phyloP scores from a whole-genome alignment of 2,797 vertebrate genomes.

The Anisognathus igniventris region DNA sequence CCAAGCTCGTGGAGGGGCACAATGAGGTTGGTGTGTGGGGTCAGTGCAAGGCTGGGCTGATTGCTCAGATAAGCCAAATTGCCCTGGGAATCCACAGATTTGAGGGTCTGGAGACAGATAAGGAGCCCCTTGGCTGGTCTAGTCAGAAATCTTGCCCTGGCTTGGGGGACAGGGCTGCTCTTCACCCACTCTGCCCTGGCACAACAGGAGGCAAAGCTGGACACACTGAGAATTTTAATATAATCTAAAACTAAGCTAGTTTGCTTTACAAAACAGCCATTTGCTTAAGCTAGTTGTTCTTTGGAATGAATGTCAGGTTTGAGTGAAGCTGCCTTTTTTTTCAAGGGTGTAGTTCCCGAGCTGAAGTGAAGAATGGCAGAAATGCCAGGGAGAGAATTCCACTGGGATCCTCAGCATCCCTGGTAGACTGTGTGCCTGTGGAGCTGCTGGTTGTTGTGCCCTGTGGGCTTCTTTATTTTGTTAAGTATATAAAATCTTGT shows the following conservation, averaged over 20 bases:
- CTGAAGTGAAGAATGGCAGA: neutral
- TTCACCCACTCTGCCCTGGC: neutral
- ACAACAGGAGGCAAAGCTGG: neutral
- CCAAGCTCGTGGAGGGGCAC: neutral
- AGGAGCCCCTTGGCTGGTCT: neutral
- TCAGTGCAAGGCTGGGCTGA: neutral
- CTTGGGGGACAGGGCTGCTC: neutral
- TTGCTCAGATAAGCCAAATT: neutral
- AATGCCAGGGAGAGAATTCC: neutral
- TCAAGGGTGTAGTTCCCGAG: neutral
- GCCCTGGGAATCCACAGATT: neutral
- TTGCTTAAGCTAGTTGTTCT: neutral
- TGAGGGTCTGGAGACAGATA: neutral
- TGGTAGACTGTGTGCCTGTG: neutral
- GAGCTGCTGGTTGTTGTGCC: neutral
- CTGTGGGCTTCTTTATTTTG: neutral
- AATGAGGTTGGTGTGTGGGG: fast-evolving
- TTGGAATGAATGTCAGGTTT: fast-evolving
- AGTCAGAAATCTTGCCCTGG: neutral
- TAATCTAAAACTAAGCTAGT: neutral
- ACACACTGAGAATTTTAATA: fast-evolving
- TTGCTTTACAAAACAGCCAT: neutral
- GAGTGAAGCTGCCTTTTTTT: neutral
- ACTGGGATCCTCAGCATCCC: neutral
- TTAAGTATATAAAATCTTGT: neutral